Evolutionary conservation across 1,140 invertebrate genomes (phyloP), one percentile per base, ranked within the genome.

Genomic region (Propsilocerus akamusi): DNA sequence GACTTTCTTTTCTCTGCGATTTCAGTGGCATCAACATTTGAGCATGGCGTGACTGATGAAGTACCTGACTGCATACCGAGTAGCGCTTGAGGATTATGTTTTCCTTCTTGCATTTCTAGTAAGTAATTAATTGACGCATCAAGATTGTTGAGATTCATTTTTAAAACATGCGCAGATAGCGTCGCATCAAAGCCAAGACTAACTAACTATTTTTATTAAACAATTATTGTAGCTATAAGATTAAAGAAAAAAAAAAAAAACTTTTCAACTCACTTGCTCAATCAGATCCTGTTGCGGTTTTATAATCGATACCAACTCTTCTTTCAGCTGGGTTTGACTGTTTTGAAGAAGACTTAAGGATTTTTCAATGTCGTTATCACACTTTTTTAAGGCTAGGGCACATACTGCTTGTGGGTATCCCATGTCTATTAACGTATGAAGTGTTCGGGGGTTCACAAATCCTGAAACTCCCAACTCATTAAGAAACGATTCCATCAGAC

Each of bases 311-410:
- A 57, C 55, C 8, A 64, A 51, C 12, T 41, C 34, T 17, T 14
- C 17, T 20, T 55, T 54, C 14, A 68, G 49, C 17, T 67, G 55
- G 17, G 73, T 67, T 1, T 74, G 73, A 52, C 74, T 67, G 47
- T 78, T 73, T 57, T 75, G 70, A 49, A 81, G 69, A 49, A 78
- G 67, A 52, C 78, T 71, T 32, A 86, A 67, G 22, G 81, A 80
- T 30, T 69, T 62, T 2, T 71, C 69, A 4, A 81, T 68, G 59
- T 79, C 68, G 65, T 86, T 86, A 55, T 85, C 77, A 12, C 71
- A 63, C 52, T 73, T 70, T 52, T 72, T 67, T 17, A 86, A 60
- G 1, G 82, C 81, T 8, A 65, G 53, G 0, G 68, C 57, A 2
- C 78, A 73, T 10, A 73, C 59, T 5, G 68, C 63, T 4, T 68